A percentile compares a stretch with the other conserved stretches of the same genome.
These are phyloP conservation scores for Lamprologus speciosus DNA, from an alignment of 2,113 vertebrate genomes.

Conservation along the genomic window DNA sequence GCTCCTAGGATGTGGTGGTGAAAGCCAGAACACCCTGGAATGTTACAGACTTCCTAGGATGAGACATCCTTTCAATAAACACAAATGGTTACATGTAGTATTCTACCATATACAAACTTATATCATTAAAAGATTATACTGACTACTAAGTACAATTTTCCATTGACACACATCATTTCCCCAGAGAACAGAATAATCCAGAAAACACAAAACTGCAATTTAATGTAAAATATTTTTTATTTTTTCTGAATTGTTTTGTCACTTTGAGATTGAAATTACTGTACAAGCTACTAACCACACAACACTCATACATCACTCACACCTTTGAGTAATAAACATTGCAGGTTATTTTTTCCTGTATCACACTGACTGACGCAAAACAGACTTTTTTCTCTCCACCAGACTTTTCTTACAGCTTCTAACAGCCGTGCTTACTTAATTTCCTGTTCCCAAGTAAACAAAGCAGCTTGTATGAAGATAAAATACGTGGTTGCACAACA, in stretches of 20 bases:
- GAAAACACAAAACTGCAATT: too few species aligned
- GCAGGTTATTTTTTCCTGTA: not conserved
- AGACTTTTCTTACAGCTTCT: not conserved
- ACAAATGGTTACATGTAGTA: too few species aligned
- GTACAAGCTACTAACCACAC: not conserved
- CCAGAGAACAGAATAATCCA: too few species aligned
- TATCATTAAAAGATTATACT: too few species aligned
- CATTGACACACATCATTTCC: too few species aligned
- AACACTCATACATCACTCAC: not conserved
- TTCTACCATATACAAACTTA: too few species aligned
- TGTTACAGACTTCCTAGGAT: too few species aligned
- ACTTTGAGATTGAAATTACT: not conserved
- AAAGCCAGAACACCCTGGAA: too few species aligned
- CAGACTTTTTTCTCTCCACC: not conserved
- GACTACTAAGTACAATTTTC: too few species aligned
- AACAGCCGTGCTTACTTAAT: not conserved
- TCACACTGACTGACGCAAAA: not conserved
- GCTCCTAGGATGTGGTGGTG: too few species aligned
- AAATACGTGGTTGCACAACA: not conserved
- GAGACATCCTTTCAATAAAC: too few species aligned
- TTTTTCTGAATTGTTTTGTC: rapidly evolving
- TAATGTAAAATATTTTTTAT: not conserved
- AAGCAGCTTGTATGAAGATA: not conserved
- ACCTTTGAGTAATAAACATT: rapidly evolving
- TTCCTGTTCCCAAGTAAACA: not conserved